Evolutionary conservation across 2,113 vertebrate species (phyloP).

Genomic region (Nanorana parkeri): DNA sequence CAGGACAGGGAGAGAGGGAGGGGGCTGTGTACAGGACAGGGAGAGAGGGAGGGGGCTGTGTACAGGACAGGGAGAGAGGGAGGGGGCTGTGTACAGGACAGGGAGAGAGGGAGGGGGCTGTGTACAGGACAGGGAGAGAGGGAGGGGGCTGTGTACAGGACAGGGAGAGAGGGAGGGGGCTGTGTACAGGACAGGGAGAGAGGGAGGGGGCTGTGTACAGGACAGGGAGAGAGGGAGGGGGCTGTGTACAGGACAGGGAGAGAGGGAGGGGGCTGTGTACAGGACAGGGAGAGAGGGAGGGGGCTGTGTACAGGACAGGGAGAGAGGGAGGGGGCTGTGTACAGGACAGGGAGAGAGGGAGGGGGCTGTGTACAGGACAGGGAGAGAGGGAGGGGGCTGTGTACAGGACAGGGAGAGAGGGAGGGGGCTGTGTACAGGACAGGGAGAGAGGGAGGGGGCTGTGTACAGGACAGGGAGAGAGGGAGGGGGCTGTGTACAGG

Average conservation of each 20-base stretch:
- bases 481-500: background rate
- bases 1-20: slow-evolving; percentile 78
- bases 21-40: slow-evolving; percentile 85
- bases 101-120: background rate
- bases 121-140: background rate
- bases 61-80: background rate
- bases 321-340: slow-evolving; percentile 72
- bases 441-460: background rate
- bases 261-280: background rate
- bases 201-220: background rate
- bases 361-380: slow-evolving; percentile 87
- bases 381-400: slow-evolving; percentile 61
- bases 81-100: background rate
- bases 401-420: background rate
- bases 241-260: background rate
- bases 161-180: background rate
- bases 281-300: background rate
- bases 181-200: background rate
- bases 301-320: background rate
- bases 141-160: no score
- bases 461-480: slow-evolving; percentile 84
- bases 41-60: slow-evolving; percentile 53
- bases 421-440: background rate
- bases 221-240: background rate
- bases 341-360: slow-evolving; percentile 79